A percentile compares a stretch with the other conserved stretches of the same genome.
Conservation (phyloP, 2,113 vertebrate species). For the Onychostoma macrolepis region DNA sequence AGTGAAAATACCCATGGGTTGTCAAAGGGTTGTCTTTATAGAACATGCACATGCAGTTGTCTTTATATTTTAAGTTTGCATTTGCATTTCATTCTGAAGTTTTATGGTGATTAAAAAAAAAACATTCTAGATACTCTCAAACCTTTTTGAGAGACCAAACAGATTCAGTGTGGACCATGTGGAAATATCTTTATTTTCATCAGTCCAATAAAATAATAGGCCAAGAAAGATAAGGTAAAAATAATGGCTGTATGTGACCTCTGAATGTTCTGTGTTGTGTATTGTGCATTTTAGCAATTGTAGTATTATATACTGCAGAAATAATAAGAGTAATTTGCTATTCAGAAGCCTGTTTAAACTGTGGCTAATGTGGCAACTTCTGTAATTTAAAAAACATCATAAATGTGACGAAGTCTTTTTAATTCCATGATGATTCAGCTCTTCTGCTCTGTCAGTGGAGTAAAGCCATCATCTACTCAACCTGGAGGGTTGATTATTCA, state of each 20-base stretch:
- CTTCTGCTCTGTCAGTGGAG: constrained; percentile 13
- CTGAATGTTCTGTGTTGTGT: not conserved
- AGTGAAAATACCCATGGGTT: not conserved
- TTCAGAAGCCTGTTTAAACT: not conserved
- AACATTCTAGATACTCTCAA: not conserved
- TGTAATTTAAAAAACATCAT: constrained; percentile 33
- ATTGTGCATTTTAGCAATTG: not conserved
- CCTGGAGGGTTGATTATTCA: constrained; percentile 9
- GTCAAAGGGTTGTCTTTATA: not conserved
- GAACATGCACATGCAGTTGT: not conserved
- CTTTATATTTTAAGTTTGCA: not conserved
- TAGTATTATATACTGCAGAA: not conserved
- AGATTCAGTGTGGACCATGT: too few relatives aligned
- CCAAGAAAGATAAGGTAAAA: not conserved
- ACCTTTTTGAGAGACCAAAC: too few relatives aligned
- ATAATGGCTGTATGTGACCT: not conserved
- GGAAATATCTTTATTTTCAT: not conserved
- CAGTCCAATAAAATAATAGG: not conserved
- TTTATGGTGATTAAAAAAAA: not conserved
- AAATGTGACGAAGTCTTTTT: constrained; percentile 11
- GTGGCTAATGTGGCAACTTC: not conserved
- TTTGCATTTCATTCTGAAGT: too few relatives aligned
- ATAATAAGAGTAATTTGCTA: not conserved
- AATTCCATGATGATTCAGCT: constrained; percentile 17
- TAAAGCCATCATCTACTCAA: not conserved